Evolutionary conservation across 53 echinoderm and acorn worm species (phyloP), one percentile per base, ranked within the genome.

Genomic region (Stichopus horrens): DNA sequence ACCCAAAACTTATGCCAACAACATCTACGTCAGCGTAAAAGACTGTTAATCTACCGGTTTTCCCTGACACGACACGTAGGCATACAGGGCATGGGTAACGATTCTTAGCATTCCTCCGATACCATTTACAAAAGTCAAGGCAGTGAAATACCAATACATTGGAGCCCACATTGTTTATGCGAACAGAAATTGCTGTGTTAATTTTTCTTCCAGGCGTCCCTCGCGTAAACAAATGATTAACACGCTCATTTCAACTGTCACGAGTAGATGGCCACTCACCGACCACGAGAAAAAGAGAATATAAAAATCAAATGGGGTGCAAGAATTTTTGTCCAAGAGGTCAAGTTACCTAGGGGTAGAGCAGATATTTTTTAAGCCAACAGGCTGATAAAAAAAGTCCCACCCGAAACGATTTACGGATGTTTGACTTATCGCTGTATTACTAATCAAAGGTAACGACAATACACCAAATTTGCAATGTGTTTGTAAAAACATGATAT

Each of bases 191-290:
- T 8, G 56, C 80, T 80, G 55, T 80, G 57, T 53, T 58, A 80
- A 58, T 80, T 58, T 57, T 80, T 57, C 57, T 55, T 80, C 80
- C 20, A 22, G 56, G 57, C 80, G 58, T 58, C 80, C 80, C 80
- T 19, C 58, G 80, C 57, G 80, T 57, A 80, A 80, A 80, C 58
- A 80, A 80, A 80, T 80, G 80, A 80, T 80, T 80, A 80, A 80
- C 80, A 80, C 80, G 58, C 80, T 80, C 56, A 80, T 80, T 80
- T 80, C 18, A 80, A 58, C 58, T 80, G 80, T 80, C 80, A 78
- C 16, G 56, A 80, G 80, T 58, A 80, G 58, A 80, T 80, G 80
- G 80, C 58, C 80, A 80, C 57, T 58, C 58, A 80, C 18, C 16
- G 71, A 19, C 71, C 63, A 63, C 10, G 71, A 19, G 14, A 11